Evolutionary conservation across 2,888 invertebrate species (phyloP).

Genomic region (Autographa gamma): DNA sequence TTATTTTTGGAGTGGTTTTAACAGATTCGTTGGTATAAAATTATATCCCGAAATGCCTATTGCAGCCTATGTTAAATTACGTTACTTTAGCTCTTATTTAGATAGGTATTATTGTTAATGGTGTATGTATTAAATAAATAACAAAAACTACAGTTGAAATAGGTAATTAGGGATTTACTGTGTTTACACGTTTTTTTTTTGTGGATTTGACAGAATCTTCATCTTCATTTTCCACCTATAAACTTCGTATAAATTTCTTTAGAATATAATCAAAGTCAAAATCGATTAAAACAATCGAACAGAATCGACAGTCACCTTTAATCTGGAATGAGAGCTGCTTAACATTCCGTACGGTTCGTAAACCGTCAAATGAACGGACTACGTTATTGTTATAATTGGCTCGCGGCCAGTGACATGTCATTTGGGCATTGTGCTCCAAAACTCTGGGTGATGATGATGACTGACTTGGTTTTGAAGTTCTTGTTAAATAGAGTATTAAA

Average conservation of each 20-base stretch:
- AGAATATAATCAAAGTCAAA: not conserved
- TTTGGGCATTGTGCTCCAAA: constrained; percentile 35
- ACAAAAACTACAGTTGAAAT: no score
- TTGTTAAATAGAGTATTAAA: not conserved
- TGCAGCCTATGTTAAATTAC: no score
- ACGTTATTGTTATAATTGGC: constrained; percentile 50
- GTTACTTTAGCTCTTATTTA: no score
- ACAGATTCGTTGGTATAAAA: no score
- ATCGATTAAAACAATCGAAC: constrained; percentile 8
- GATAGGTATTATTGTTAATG: no score
- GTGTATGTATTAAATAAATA: no score
- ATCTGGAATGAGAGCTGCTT: constrained; percentile 46
- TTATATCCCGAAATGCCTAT: no score
- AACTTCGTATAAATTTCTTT: no score
- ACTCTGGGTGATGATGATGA: constrained; percentile 7
- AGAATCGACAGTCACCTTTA: constrained; percentile 32
- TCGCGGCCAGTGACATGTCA: constrained; percentile 44
- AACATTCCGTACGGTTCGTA: constrained; percentile 51
- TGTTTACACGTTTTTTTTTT: no score
- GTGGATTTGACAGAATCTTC: no score
- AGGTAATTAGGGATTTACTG: no score
- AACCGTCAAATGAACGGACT: constrained; percentile 37
- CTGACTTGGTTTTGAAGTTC: constrained; percentile 18
- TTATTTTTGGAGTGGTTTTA: not conserved
- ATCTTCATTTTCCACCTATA: no score